A percentile compares a stretch with the other conserved stretches of the same genome.
phyloP scores from a whole-genome alignment of 2,797 vertebrate genomes.

The Tenualosa ilisha region DNA sequence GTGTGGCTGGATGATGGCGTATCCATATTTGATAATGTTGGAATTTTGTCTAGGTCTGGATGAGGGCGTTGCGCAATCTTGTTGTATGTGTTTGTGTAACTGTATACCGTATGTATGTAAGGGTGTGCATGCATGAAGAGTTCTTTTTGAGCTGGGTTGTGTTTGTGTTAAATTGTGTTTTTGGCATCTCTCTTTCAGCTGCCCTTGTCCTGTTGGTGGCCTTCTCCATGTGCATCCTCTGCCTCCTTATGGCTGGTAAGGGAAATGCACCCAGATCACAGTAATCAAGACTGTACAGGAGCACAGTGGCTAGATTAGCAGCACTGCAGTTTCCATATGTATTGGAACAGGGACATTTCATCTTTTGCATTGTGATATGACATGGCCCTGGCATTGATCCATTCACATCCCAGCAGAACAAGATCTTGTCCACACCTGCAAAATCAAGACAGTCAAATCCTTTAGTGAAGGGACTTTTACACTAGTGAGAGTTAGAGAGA shows the following conservation, averaged over 20 bases:
- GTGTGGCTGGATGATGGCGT: no score
- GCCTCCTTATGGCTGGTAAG: slow-evolving; percentile 95
- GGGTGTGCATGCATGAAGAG: not conserved
- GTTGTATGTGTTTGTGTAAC: not conserved
- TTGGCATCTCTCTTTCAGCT: slow-evolving; percentile 71
- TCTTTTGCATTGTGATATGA: not conserved
- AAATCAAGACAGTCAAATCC: not conserved
- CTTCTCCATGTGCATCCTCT: slow-evolving; percentile 98
- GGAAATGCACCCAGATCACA: slow-evolving; percentile 28
- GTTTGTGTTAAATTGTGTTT: not conserved
- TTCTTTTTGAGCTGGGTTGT: not conserved
- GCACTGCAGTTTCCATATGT: not conserved
- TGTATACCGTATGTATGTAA: not conserved
- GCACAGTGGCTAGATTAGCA: not conserved
- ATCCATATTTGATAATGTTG: not conserved
- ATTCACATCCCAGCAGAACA: no score
- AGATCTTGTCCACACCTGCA: not conserved
- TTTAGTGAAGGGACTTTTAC: not conserved
- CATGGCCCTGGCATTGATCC: no score
- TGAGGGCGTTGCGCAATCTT: not conserved
- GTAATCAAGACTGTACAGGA: not conserved
- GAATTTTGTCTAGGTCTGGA: not conserved
- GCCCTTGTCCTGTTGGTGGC: slow-evolving; percentile 96
- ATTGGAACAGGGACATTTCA: not conserved
- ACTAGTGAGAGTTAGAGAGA: not conserved